A percentile compares a stretch with the other conserved stretches of the same genome.
phyloP scores from a whole-genome alignment of 2,797 vertebrate genomes.

The Liparis tanakae region DNA sequence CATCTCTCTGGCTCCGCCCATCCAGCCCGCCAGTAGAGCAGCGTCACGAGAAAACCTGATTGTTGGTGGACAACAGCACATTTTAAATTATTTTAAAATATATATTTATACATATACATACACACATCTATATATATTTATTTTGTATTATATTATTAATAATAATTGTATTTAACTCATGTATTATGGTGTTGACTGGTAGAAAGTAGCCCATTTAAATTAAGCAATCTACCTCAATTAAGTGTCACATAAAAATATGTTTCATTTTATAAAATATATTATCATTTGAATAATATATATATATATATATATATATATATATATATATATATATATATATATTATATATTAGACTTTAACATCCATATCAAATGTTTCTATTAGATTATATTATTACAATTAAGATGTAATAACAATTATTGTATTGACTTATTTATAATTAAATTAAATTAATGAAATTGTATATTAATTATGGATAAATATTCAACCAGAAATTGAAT shows the following conservation, averaged over 20 bases:
- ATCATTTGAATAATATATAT: too few species aligned
- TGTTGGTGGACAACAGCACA: neutral
- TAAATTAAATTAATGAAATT: neutral
- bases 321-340: too few species aligned
- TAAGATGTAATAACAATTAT: neutral
- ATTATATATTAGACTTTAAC: neutral
- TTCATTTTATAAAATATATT: neutral
- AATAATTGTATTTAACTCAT: too few species aligned
- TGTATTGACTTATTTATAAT: neutral
- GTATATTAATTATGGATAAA: neutral
- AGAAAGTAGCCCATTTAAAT: too few species aligned
- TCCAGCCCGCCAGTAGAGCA: constrained; percentile 83
- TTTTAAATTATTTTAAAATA: neutral
- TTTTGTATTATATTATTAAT: too few species aligned
- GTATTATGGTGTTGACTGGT: too few species aligned
- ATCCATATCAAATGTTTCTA: neutral
- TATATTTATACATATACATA: neutral
- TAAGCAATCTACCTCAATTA: too few species aligned
- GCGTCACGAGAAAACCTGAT: constrained; percentile 85
- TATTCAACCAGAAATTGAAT: neutral
- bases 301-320: too few species aligned
- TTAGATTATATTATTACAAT: neutral
- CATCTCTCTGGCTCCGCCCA: constrained; percentile 80
- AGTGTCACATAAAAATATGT: neutral
- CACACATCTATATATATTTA: too few species aligned